Conservation (phyloP, 2,113 vertebrate species). For the Oreochromis spilurus region DNA sequence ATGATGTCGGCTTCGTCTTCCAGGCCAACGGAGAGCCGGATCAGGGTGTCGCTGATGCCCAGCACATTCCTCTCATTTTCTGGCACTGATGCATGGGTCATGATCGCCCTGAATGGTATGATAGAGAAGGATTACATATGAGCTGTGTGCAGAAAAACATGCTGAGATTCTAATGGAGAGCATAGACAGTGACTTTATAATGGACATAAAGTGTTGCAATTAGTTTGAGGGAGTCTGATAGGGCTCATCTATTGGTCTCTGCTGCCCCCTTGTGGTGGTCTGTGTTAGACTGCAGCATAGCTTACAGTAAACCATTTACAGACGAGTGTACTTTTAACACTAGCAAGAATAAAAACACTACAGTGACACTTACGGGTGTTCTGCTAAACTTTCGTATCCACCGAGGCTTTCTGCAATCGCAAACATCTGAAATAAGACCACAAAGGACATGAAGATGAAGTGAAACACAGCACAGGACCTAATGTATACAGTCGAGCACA, state of each 20-base stretch:
- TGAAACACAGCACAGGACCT: neutral
- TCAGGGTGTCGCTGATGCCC: slow-evolving; percentile 85
- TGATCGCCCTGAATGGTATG: slow-evolving; percentile 75
- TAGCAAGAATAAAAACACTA: neutral
- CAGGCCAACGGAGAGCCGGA: slow-evolving; percentile 87
- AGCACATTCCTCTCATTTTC: slow-evolving; percentile 75
- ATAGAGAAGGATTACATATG: neutral
- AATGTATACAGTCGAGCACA: neutral
- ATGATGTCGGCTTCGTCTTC: slow-evolving; percentile 85
- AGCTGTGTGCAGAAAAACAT: neutral
- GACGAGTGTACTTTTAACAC: neutral
- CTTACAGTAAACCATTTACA: neutral
- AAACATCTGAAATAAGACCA: slow-evolving; percentile 75
- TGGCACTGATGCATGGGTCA: slow-evolving; percentile 89
- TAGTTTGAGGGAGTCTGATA: neutral
- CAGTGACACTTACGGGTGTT: slow-evolving; percentile 86
- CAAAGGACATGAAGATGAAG: neutral
- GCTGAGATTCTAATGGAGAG: neutral
- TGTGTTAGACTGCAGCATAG: neutral
- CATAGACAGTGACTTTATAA: neutral
- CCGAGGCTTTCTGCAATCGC: slow-evolving; percentile 89
- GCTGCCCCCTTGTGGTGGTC: slow-evolving; percentile 31
- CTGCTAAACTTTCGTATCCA: slow-evolving; percentile 91
- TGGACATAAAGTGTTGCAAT: neutral
- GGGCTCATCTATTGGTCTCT: neutral